These are phyloP conservation scores for Eurytoma californica DNA, from an alignment of 2,888 invertebrate genomes.

Conservation along the genomic window DNA sequence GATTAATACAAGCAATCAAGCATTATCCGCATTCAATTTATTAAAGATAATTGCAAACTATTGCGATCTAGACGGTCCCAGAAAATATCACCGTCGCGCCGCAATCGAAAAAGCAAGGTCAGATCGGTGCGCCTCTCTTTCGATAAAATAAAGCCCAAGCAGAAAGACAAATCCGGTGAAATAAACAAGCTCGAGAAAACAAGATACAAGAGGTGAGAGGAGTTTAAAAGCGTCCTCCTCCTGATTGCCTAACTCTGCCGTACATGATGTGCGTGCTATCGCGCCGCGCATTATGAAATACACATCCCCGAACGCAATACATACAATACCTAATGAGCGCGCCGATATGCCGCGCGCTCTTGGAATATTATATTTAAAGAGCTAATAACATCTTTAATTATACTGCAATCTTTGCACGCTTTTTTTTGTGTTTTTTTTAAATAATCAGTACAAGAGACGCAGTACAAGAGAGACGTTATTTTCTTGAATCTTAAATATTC, in stretches of 20 bases:
- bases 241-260: slow-evolving; percentile 32
- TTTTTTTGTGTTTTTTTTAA: no score
- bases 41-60: neutral
- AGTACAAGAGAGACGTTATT: no score
- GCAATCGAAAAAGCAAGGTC: slow-evolving; percentile 45
- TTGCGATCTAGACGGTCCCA: slow-evolving; percentile 8
- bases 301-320: no score
- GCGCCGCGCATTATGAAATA: neutral
- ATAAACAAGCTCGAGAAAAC: slow-evolving; percentile 34
- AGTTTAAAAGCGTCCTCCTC: slow-evolving; percentile 2
- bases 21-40: neutral
- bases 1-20: no score
- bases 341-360: neutral
- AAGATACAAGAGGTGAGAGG: slow-evolving; percentile 46
- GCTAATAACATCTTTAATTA: slow-evolving; percentile 34
- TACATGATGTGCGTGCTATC: slow-evolving; percentile 19
- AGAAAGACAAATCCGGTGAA: neutral
- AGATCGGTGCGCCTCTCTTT: slow-evolving; percentile 21
- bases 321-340: no score
- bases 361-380: slow-evolving; percentile 26
- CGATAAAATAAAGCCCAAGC: slow-evolving; percentile 20
- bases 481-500: no score
- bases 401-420: slow-evolving; percentile 13
- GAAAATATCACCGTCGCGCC: slow-evolving; percentile 22
- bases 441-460: no score